Conservation (phyloP, 2,113 vertebrate species). For the Coturnix japonica region DNA sequence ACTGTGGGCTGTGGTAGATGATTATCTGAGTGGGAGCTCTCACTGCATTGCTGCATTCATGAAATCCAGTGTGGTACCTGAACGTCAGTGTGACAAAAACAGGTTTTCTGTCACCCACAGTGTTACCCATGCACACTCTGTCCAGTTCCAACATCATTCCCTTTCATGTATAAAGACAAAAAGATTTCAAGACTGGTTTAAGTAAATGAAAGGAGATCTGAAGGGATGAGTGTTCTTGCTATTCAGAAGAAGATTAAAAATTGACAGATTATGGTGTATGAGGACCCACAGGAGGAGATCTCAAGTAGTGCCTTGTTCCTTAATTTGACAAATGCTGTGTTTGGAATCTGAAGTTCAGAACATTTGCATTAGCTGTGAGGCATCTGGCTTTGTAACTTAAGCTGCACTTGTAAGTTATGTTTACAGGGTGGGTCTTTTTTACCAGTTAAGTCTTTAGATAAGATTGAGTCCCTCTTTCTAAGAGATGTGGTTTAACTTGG, state of each 20-base stretch:
- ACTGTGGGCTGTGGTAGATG: not conserved
- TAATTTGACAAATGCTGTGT: slow-evolving; percentile 15
- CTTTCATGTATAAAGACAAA: slow-evolving; percentile 19
- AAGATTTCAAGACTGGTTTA: slow-evolving; percentile 13
- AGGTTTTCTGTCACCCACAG: not conserved
- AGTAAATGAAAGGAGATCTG: slow-evolving; percentile 32
- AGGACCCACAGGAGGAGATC: slow-evolving; percentile 11
- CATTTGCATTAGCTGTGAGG: slow-evolving; percentile 7
- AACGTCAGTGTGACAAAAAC: not conserved
- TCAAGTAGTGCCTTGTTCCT: slow-evolving; percentile 3
- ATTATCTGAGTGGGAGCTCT: not conserved
- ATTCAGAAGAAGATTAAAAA: slow-evolving; percentile 59
- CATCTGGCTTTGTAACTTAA: not conserved
- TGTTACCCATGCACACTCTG: not conserved
- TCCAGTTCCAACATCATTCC: not conserved
- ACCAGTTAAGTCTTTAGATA: not conserved
- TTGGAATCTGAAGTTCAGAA: slow-evolving; percentile 24
- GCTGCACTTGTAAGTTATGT: slow-evolving; percentile 20
- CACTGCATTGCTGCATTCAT: not conserved
- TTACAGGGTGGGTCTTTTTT: not conserved
- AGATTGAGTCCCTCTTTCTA: not conserved
- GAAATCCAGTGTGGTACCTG: not conserved
- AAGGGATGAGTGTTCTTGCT: slow-evolving; percentile 42
- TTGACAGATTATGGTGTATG: slow-evolving; percentile 13
- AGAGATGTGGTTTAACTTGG: not conserved